These are phyloP conservation scores for Pseudotriccus pelzelni DNA, from an alignment of 2,797 vertebrate species.

Conservation along the genomic window DNA sequence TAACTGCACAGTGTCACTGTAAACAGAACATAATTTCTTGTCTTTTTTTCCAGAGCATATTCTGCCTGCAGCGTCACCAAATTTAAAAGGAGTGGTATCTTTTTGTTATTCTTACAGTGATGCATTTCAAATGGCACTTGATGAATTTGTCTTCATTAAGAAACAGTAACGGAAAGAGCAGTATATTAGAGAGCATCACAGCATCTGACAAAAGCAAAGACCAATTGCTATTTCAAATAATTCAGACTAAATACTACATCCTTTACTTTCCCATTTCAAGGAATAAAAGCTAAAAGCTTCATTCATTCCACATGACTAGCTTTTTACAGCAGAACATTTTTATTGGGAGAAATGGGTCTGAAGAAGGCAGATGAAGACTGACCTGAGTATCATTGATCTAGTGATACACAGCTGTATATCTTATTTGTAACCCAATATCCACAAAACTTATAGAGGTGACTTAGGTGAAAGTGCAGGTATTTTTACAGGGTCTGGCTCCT, in stretches of 20 bases:
- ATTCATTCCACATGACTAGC: background rate
- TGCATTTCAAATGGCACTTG: background rate
- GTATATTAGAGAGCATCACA: background rate
- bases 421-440: background rate
- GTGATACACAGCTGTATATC: background rate
- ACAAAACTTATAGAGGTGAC: background rate
- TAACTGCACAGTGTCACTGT: background rate
- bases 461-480: accelerated
- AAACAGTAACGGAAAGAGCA: background rate
- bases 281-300: background rate
- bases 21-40: background rate
- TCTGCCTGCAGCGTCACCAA: background rate
- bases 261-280: background rate
- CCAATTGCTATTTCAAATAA: background rate
- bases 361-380: background rate
- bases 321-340: background rate
- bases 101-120: background rate
- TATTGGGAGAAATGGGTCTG: background rate
- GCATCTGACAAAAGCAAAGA: background rate
- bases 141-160: background rate
- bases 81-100: background rate
- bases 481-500: background rate
- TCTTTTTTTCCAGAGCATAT: background rate
- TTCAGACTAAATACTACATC: background rate
- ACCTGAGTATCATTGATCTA: background rate